These are phyloP conservation scores for Capromys pilorides DNA, from an alignment of 2,797 vertebrate species.

Conservation along the genomic window DNA sequence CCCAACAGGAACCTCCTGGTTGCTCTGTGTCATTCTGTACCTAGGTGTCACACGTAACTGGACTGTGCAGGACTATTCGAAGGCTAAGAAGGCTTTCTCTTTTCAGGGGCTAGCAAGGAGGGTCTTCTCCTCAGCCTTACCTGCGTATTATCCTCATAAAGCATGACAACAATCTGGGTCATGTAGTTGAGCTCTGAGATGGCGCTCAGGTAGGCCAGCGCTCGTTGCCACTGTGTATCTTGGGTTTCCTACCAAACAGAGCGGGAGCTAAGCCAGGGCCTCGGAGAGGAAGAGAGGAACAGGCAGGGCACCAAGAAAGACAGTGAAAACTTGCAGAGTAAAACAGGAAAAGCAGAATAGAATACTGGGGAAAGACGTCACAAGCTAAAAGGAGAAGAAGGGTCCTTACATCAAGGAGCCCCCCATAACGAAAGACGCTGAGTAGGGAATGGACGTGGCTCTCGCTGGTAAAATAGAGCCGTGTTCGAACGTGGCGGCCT, in stretches of 20 bases:
- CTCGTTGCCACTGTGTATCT: slow-evolving; percentile 97
- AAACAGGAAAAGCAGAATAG: not conserved
- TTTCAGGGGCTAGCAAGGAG: slow-evolving; percentile 3
- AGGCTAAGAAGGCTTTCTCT: slow-evolving; percentile 1
- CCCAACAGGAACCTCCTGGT: not conserved
- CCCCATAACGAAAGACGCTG: slow-evolving; percentile 97
- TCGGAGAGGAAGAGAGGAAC: slow-evolving; percentile 48
- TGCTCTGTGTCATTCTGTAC: not conserved
- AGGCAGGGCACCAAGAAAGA: not conserved
- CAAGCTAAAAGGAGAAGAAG: not conserved
- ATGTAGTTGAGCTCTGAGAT: slow-evolving; percentile 99
- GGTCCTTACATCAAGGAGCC: slow-evolving; percentile 94
- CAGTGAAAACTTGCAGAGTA: slow-evolving; percentile 29
- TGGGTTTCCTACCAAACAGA: slow-evolving; percentile 91
- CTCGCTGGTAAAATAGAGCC: slow-evolving; percentile 98
- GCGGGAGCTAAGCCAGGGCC: slow-evolving; percentile 64
- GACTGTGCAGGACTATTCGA: slow-evolving; percentile 33
- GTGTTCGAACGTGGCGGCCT: slow-evolving; percentile 95
- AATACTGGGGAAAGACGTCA: not conserved
- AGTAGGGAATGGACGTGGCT: slow-evolving; percentile 98
- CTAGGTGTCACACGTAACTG: not conserved
- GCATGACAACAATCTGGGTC: slow-evolving; percentile 99
- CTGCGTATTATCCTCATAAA: slow-evolving; percentile 99
- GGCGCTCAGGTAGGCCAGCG: slow-evolving; percentile 97
- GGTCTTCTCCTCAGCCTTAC: slow-evolving; percentile 82